Percentiles rank a stretch among this genome's conserved stretches.
Conservation (phyloP, 2,888 invertebrate genomes). For the Nesidiocoris tenuis region DNA sequence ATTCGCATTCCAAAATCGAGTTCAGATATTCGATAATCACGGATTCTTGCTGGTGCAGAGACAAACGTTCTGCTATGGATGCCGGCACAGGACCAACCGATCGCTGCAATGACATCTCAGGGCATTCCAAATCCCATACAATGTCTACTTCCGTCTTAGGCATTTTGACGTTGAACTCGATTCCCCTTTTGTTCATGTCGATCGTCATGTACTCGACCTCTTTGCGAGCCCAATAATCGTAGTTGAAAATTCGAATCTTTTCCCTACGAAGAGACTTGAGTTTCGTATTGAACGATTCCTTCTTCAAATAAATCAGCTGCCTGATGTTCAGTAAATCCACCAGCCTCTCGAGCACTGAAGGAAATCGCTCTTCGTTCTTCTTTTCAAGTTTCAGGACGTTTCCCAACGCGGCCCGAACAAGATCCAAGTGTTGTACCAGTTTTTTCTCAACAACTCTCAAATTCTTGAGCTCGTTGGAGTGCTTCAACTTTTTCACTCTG, state of each 20-base stretch:
- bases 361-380: conserved; percentile 5
- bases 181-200: conserved; percentile 9
- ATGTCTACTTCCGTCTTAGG: neutral
- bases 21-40: neutral
- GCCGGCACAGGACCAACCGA: neutral
- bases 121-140: conserved; percentile 23
- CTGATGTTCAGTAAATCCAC: conserved; percentile 6
- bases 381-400: conserved; percentile 15
- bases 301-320: conserved; percentile 11
- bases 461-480: neutral
- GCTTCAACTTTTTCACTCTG: neutral
- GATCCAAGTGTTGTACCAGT: neutral
- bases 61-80: neutral
- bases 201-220: conserved; percentile 16
- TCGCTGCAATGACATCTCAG: conserved; percentile 9
- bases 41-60: neutral
- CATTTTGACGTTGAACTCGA: neutral
- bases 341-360: conserved; percentile 2
- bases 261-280: conserved; percentile 4
- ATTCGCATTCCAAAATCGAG: neutral
- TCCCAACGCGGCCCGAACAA: neutral
- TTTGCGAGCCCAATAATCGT: conserved; percentile 19
- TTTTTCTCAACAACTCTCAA: neutral
- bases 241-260: conserved; percentile 15
- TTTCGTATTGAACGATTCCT: conserved; percentile 13